A percentile compares a stretch with the other conserved stretches of the same genome.
Evolutionary conservation across 2,888 invertebrate species (phyloP).

Genomic region (Cosmia pyralina): DNA sequence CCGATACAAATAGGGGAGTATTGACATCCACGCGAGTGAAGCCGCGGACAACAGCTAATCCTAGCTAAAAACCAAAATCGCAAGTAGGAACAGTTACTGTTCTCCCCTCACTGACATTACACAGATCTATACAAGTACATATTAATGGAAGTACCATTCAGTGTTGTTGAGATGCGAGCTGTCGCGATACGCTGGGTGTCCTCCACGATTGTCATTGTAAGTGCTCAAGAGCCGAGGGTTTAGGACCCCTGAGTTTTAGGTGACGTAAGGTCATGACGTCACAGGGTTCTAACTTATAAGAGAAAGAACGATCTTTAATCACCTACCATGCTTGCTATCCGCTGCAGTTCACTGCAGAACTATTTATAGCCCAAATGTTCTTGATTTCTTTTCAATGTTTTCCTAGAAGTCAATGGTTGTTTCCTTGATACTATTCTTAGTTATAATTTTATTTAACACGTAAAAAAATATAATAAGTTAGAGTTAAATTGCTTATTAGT

Average conservation of each 20-base stretch:
- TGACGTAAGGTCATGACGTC: constrained; percentile 8
- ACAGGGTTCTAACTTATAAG: not conserved
- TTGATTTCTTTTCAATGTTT: too few relatives aligned
- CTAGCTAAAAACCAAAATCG: not conserved
- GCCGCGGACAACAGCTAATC: not conserved
- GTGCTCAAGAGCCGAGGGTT: constrained; percentile 17
- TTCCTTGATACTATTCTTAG: too few relatives aligned
- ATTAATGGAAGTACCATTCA: constrained; percentile 48
- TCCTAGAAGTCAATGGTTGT: too few relatives aligned
- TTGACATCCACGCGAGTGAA: too few relatives aligned
- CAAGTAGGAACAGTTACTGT: constrained; percentile 6
- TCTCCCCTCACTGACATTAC: constrained; percentile 15
- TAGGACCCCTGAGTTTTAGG: constrained; percentile 2
- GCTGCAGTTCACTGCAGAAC: not conserved
- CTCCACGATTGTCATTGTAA: constrained; percentile 53
- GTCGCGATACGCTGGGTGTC: constrained; percentile 34
- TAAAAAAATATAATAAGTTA: too few relatives aligned
- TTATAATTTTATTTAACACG: too few relatives aligned
- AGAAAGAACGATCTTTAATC: not conserved
- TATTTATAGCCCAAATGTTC: too few relatives aligned
- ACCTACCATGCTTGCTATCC: not conserved
- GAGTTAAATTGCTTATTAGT: too few relatives aligned
- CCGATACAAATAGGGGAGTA: too few relatives aligned
- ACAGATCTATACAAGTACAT: constrained; percentile 34
- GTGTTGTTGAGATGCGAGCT: constrained; percentile 29